These are phyloP conservation scores for Edolisoma coerulescens DNA, from an alignment of 2,113 vertebrate genomes.

Conservation along the genomic window DNA sequence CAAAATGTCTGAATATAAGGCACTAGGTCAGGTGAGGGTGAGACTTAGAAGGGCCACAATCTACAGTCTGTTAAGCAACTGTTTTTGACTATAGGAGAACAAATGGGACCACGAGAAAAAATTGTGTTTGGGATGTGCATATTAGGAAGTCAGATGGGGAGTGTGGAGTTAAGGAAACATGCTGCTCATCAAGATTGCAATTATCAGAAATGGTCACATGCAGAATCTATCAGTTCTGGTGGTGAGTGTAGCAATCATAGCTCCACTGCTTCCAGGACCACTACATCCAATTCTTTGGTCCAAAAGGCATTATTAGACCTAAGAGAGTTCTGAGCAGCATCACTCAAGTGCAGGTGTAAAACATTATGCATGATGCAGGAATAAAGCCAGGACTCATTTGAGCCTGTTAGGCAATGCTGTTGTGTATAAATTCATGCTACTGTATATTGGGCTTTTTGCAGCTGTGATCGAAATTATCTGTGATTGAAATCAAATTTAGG, in stretches of 20 bases:
- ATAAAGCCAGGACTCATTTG: background rate
- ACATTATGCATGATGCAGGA: background rate
- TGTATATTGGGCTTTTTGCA: background rate
- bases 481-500: background rate
- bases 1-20: background rate
- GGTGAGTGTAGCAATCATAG: background rate
- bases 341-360: background rate
- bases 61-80: background rate
- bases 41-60: background rate
- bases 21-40: background rate
- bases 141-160: background rate
- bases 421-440: background rate
- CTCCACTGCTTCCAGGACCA: background rate
- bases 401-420: background rate
- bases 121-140: background rate
- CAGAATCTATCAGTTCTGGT: background rate
- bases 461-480: background rate
- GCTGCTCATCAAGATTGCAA: accelerated
- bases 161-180: background rate
- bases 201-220: background rate
- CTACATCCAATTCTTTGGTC: background rate
- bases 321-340: background rate
- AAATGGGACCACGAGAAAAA: background rate
- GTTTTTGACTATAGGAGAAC: background rate
- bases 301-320: background rate